Conservation (phyloP, 53 echinoderm and acorn worm species). For the Paracentrotus lividus region DNA sequence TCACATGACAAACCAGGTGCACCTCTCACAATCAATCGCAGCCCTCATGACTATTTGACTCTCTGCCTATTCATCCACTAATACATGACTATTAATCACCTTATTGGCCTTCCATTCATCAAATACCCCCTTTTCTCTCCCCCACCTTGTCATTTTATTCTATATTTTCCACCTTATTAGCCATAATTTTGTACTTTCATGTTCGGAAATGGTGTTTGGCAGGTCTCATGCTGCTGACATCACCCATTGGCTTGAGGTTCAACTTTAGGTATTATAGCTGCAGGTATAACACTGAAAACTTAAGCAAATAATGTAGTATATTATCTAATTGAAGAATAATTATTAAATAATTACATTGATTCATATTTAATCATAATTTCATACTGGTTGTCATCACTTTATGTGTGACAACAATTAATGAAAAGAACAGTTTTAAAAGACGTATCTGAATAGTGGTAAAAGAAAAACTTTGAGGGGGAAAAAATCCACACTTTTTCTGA, state of each 20-base stretch:
- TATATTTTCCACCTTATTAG: background rate
- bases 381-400: background rate
- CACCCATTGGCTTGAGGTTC: background rate
- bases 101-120: background rate
- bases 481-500: too few species aligned
- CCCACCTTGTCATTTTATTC: slow-evolving; percentile 11
- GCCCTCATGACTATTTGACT: slow-evolving; percentile 34
- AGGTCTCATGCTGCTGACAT: background rate
- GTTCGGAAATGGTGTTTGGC: background rate
- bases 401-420: background rate
- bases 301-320: background rate
- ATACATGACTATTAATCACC: slow-evolving; percentile 44
- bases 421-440: too few species aligned
- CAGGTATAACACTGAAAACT: background rate
- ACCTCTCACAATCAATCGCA: slow-evolving; percentile 4
- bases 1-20: slow-evolving; percentile 29
- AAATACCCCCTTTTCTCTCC: background rate
- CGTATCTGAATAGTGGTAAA: too few species aligned
- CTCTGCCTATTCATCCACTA: background rate
- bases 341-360: background rate
- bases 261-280: background rate
- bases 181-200: slow-evolving; percentile 23
- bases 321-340: background rate
- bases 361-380: background rate
- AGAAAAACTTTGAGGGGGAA: too few species aligned